phyloP scores from a whole-genome alignment of 2,113 vertebrate species.

The Poeciliopsis retropinna region DNA sequence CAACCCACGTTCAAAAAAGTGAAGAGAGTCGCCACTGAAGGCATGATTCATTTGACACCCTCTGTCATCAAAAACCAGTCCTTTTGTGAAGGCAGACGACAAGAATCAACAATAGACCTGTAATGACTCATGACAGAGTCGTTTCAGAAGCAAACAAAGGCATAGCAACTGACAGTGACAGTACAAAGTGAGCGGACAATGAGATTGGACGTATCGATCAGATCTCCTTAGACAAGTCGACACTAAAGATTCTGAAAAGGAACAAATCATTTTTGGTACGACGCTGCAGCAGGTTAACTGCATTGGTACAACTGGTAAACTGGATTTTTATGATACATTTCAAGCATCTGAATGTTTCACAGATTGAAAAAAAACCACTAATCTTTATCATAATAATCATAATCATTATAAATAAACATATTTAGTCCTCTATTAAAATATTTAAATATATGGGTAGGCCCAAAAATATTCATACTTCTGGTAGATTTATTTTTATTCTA shows the following conservation, averaged over 20 bases:
- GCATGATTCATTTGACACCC: conserved; percentile 65
- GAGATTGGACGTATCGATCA: conserved; percentile 52
- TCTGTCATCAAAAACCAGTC: conserved; percentile 40
- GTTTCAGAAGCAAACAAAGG: conserved; percentile 56
- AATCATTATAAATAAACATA: not conserved
- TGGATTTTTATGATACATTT: not conserved
- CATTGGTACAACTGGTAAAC: conserved; percentile 29
- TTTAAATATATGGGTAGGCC: not conserved
- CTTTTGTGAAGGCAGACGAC: conserved; percentile 48
- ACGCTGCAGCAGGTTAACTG: conserved; percentile 27
- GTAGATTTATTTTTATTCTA: not conserved
- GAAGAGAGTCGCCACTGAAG: conserved; percentile 33
- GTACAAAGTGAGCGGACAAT: conserved; percentile 54
- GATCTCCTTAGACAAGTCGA: conserved; percentile 46
- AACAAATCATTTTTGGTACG: not conserved
- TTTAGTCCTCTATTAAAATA: not conserved
- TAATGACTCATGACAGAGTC: conserved; percentile 65
- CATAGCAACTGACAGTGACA: conserved; percentile 54
- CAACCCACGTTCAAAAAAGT: conserved; percentile 27
- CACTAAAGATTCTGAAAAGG: conserved; percentile 20
- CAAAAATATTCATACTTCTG: not conserved
- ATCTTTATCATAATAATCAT: not conserved
- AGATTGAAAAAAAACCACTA: not conserved
- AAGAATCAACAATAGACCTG: conserved; percentile 58
- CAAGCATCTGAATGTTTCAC: not conserved